Conservation (phyloP, 1,140 invertebrate species). For the Camponotus floridanus region DNA sequence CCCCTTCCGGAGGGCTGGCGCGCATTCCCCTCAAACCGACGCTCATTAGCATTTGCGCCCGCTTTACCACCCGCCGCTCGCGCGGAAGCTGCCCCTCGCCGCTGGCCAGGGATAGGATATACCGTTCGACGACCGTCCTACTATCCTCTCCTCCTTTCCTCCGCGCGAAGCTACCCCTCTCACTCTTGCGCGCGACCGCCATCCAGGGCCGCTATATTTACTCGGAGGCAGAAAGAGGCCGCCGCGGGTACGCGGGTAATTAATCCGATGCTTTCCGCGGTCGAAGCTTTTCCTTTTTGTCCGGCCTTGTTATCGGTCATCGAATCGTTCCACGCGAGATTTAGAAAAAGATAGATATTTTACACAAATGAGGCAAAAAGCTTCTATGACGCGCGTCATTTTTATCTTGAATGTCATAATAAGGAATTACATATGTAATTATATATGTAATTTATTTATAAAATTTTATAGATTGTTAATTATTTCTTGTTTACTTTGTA, state of each 20-base stretch:
- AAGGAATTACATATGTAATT: slow-evolving; percentile 17
- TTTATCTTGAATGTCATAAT: not conserved
- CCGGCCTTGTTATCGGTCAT: slow-evolving; percentile 53
- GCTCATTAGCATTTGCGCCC: slow-evolving; percentile 81
- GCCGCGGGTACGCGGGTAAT: slow-evolving; percentile 51
- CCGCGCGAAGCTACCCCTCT: not conserved
- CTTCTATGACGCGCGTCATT: not conserved
- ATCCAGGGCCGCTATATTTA: slow-evolving; percentile 55
- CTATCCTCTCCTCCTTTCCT: too few relatives aligned
- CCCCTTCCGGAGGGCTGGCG: slow-evolving; percentile 14
- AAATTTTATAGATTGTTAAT: not conserved
- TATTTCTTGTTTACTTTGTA: not conserved
- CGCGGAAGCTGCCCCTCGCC: slow-evolving; percentile 64
- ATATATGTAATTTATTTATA: not conserved
- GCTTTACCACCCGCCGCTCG: slow-evolving; percentile 68
- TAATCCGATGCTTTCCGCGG: slow-evolving; percentile 54
- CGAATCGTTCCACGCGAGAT: slow-evolving; percentile 11
- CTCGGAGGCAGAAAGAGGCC: slow-evolving; percentile 50
- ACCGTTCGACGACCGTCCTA: slow-evolving; percentile 32
- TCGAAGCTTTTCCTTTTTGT: slow-evolving; percentile 49
- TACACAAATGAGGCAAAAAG: not conserved
- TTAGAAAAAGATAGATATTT: slow-evolving; percentile 24
- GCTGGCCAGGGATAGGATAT: slow-evolving; percentile 20
- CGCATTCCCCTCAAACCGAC: slow-evolving; percentile 62
- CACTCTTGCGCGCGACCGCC: not conserved